Percentiles rank a stretch among this genome's conserved stretches.
phyloP scores from a whole-genome alignment of 2,113 vertebrate genomes.

The Thinocorus orbignyianus region DNA sequence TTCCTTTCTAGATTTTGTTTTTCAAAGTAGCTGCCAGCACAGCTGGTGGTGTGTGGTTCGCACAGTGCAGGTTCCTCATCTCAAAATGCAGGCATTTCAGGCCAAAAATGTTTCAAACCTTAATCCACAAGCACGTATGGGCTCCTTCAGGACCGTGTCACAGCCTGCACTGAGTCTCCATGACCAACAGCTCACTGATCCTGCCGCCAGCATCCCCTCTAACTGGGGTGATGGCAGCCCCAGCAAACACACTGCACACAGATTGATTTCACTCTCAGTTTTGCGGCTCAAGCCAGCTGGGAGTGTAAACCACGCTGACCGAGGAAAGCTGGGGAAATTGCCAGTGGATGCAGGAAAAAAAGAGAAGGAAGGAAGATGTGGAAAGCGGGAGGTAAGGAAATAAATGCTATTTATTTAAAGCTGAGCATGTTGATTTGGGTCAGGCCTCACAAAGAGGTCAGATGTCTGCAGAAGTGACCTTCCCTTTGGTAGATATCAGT shows the following conservation, averaged over 20 bases:
- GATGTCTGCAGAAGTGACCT: not conserved
- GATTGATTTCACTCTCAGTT: not conserved
- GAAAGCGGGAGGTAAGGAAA: constrained; percentile 12
- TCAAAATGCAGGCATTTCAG: not conserved
- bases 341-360: not conserved
- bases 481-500: not conserved
- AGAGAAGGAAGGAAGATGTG: not conserved
- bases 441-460: not conserved
- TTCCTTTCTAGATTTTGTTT: not conserved
- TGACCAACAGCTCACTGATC: not conserved
- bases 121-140: not conserved
- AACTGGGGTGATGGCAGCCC: not conserved
- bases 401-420: not conserved
- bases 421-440: not conserved
- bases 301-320: not conserved
- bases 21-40: not conserved
- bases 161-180: not conserved
- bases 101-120: not conserved
- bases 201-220: not conserved
- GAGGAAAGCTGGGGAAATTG: constrained; percentile 1
- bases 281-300: constrained; percentile 1
- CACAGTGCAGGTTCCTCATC: not conserved
- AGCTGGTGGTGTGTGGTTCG: not conserved
- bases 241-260: not conserved
- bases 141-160: not conserved